Conservation (phyloP, 2,888 invertebrate genomes). For the Neocrepidodera transversa region DNA sequence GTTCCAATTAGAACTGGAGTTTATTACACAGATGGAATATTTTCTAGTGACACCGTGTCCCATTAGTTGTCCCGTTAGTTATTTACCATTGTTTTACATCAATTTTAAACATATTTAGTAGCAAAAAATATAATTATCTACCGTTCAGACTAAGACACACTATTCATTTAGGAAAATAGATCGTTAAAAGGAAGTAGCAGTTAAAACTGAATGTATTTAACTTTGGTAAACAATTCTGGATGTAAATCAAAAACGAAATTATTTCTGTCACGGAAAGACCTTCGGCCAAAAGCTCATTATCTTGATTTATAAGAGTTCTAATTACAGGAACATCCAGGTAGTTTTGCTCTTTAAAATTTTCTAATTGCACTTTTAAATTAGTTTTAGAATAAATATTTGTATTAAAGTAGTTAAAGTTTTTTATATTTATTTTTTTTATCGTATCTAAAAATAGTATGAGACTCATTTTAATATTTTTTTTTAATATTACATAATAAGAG, state of each 20-base stretch:
- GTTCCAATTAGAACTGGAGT: too few relatives aligned
- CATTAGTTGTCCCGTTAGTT: too few relatives aligned
- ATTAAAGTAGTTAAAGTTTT: too few relatives aligned
- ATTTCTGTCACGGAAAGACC: conserved; percentile 12
- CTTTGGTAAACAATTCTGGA: conserved; percentile 1
- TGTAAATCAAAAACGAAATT: conserved; percentile 17
- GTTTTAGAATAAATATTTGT: background rate
- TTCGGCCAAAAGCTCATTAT: background rate
- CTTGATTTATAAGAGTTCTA: conserved; percentile 6
- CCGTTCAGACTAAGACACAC: background rate
- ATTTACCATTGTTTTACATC: too few relatives aligned
- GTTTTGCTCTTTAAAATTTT: background rate
- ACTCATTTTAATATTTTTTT: too few relatives aligned
- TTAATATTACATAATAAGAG: too few relatives aligned
- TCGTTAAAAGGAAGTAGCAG: conserved; percentile 6
- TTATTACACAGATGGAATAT: too few relatives aligned
- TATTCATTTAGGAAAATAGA: background rate
- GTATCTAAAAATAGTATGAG: too few relatives aligned
- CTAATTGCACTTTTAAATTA: background rate
- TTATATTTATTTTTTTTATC: too few relatives aligned
- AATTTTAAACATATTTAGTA: too few relatives aligned
- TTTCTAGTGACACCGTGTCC: too few relatives aligned
- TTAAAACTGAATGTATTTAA: conserved; percentile 4
- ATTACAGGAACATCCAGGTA: background rate
- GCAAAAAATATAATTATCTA: background rate